Evolutionary conservation across 2,797 vertebrate genomes (phyloP), one percentile per base, ranked within the genome.

Genomic region (Sebastes vulpes): DNA sequence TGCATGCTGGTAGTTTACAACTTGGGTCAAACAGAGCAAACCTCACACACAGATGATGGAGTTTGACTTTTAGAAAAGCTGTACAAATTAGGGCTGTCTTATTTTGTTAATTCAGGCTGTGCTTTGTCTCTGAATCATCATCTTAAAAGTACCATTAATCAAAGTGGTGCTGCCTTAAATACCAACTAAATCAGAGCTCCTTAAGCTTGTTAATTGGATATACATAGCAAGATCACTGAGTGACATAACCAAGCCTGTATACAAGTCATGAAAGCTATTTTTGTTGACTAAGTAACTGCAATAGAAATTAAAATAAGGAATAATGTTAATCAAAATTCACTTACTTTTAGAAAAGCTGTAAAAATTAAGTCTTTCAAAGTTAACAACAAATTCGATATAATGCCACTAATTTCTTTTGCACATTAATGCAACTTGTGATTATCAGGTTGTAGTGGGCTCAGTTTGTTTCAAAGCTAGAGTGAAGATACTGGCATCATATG

Each of bases 151-250:
- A 6, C 8, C 7, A 4, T 46, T 35, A 66, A 46, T 53, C 38
- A 61, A 72, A 79, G 46, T 2, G 1, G 42, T 28, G 48, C 32
- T n/a, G 20, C 31, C 64, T 72, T 64, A 68, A 82, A 79, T 50
- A 64, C 59, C 52, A 72, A 71, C 71, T 46, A 70, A 56, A 50
- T 65, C 53, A 76, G 9, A 75, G 66, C 81, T 71, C 48, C 12
- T 68, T 56, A 71, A 65, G 59, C 57, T 25, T 67, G 6, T 74
- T 75, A 65, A 73, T 75, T 59, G 56, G 73, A 76, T 60, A 9
- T 28, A 32, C 32, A 9, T 25, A 3, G 16, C 52, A 18, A 71
- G 78, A 75, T 59, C 61, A 32, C 21, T 0, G 23, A 65, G 53
- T 28, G 25, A 59, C 68, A 65, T 46, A 11, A 53, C 18, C 46